These are phyloP conservation scores for Atractosteus spatula DNA, from an alignment of 2,113 vertebrate genomes.

Conservation along the genomic window DNA sequence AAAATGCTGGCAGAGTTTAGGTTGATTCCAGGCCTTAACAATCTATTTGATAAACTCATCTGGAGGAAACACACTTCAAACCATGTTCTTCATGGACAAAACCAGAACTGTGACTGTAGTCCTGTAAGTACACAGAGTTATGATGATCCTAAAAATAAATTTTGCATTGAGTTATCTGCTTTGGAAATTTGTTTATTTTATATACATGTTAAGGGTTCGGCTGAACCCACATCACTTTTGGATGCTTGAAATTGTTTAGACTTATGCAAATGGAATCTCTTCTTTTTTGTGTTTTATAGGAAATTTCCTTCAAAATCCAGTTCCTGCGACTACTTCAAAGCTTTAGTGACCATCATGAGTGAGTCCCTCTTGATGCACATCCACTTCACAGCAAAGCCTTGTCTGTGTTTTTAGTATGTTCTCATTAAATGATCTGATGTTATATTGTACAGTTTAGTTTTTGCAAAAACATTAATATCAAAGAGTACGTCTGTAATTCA, in stretches of 20 bases:
- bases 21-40: constrained; percentile 94
- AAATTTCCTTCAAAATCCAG: constrained; percentile 97
- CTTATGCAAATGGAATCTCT: background rate
- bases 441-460: too few species aligned
- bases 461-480: too few species aligned
- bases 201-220: background rate
- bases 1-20: constrained; percentile 96
- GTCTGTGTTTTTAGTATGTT: too few species aligned
- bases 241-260: background rate
- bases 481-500: too few species aligned
- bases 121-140: constrained; percentile 71
- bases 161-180: background rate
- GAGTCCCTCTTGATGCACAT: constrained; percentile 49
- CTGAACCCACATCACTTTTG: too few species aligned
- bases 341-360: constrained; percentile 98
- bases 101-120: constrained; percentile 97
- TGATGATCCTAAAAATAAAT: too few species aligned
- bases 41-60: constrained; percentile 96
- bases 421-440: too few species aligned
- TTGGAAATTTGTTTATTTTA: background rate
- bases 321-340: constrained; percentile 95
- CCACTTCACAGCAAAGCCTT: too few species aligned
- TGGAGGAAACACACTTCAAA: constrained; percentile 94
- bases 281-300: constrained; percentile 60
- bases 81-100: constrained; percentile 91